Evolutionary conservation across 2,797 vertebrate genomes (phyloP).

Genomic region (Spinus pinus): DNA sequence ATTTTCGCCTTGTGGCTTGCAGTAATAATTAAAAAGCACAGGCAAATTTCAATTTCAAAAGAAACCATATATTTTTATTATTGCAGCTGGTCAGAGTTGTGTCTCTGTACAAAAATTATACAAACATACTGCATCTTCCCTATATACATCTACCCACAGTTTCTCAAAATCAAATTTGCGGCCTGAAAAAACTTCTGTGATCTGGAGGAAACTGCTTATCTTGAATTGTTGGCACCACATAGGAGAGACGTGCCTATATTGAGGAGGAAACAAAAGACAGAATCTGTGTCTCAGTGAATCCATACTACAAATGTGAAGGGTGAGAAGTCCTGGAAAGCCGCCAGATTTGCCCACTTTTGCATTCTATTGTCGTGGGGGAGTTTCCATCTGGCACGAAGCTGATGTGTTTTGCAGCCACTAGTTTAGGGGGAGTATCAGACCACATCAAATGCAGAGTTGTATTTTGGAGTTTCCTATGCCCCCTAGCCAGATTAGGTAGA

Average conservation of each 20-base stretch:
- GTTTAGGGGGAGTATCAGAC: not conserved
- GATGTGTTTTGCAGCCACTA: not conserved
- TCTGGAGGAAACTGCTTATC: not conserved
- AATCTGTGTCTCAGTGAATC: not conserved
- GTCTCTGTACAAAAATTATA: not conserved
- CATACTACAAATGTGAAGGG: not conserved
- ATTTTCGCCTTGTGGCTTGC: not conserved
- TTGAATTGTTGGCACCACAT: not conserved
- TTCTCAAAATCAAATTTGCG: not conserved
- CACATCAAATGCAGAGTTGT: fast-evolving
- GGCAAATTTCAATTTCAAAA: not conserved
- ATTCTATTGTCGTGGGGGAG: fast-evolving
- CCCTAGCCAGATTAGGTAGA: not conserved
- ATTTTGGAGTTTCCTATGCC: not conserved
- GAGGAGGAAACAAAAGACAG: not conserved
- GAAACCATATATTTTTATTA: not conserved
- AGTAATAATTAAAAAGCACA: not conserved
- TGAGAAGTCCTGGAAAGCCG: not conserved
- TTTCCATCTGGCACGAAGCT: not conserved
- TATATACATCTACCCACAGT: not conserved
- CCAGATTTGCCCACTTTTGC: not conserved
- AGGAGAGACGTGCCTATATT: not conserved
- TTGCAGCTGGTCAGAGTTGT: not conserved
- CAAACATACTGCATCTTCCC: not conserved
- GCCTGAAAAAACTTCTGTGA: not conserved